Evolutionary conservation across 2,797 vertebrate genomes (phyloP).

Genomic region (Sebastes taczanowskii): DNA sequence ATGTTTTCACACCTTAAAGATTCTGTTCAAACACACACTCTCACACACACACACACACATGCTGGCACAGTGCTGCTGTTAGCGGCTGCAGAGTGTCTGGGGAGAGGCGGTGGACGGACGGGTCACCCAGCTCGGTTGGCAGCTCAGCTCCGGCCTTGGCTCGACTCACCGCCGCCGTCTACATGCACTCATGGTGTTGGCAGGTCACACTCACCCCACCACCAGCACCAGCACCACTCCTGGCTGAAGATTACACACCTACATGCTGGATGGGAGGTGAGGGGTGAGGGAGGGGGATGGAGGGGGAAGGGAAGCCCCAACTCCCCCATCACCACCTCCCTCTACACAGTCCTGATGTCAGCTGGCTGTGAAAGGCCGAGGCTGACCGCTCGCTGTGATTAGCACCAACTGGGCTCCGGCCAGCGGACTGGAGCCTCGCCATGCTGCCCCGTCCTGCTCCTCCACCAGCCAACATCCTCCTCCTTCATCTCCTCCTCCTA

Average conservation of each 20-base stretch:
- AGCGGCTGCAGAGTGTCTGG: constrained; percentile 42
- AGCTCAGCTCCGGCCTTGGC: constrained; percentile 69
- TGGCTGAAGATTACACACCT: constrained; percentile 77
- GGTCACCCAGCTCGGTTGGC: constrained; percentile 74
- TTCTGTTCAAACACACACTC: constrained; percentile 2
- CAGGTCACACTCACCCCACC: constrained; percentile 58
- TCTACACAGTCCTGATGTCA: constrained; percentile 86
- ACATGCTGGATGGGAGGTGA: constrained; percentile 52
- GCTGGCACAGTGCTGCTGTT: constrained; percentile 32
- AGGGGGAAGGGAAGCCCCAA: constrained; percentile 30
- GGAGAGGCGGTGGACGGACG: constrained; percentile 43
- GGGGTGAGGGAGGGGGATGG: neutral
- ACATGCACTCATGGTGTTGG: constrained; percentile 68
- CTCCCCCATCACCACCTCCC: constrained; percentile 53
- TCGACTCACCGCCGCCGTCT: constrained; percentile 57
- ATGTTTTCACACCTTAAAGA: constrained; percentile 60
- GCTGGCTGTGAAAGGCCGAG: constrained; percentile 92
- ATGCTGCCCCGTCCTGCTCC: constrained; percentile 72
- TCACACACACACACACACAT: neutral
- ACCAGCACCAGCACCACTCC: constrained; percentile 8
- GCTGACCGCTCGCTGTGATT: constrained; percentile 79
- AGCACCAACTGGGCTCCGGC: constrained; percentile 92
- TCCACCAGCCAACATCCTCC: constrained; percentile 63
- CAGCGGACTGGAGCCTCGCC: constrained; percentile 92
- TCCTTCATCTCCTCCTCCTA: constrained; percentile 8